Base-by-base conservation (phyloP, 2,113 vertebrate species). In the Lepisosteus oculatus region DNA sequence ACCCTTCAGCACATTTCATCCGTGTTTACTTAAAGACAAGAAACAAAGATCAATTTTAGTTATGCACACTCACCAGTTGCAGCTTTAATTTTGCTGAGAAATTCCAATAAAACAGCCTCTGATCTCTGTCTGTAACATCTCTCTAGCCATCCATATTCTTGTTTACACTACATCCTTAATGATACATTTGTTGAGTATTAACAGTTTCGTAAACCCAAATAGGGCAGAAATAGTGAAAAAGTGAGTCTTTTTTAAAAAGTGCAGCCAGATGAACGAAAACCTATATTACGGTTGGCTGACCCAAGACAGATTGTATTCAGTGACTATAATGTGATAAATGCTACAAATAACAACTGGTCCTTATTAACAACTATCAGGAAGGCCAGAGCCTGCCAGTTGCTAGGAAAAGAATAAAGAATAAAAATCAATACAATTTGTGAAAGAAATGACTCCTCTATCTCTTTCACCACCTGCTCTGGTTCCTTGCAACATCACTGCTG, bases 401-500 rank as follows among this genome's bases (percentile, higher is more conserved):
- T 3, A 54, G 45, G 65, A 57, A 59, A 76, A 81, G 85, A 86
- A 76, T 82, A 82, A 83, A 8, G 47, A 15, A 3, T 42, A n/a
- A 15, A 54, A 62, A 64, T 71, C 43, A 41, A n/a, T 7, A 51
- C 57, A 47, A 8, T 63, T 61, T 13, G 43, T 61, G 42, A 13
- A 74, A 59, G 15, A 47, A 70, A 70, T 43, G 15, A 15, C 54
- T 55, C 54, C 8, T 61, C 51, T 43, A 59, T 59, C 68, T 92
- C 91, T 91, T 85, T 92, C 91, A 87, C 80, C 91, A 89, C 84
- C 64, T 75, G 83, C 75, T 90, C 90, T 92, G 88, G 87, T 74
- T 88, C 78, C 68, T 77, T 78, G 84, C 84, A 72, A 69, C 84
- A 81, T 85, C 88, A 87, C 90, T 43, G 12, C 4, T 5, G 15